These are phyloP conservation scores for Daphoenositta chrysoptera DNA, from an alignment of 2,113 vertebrate genomes.

Conservation along the genomic window DNA sequence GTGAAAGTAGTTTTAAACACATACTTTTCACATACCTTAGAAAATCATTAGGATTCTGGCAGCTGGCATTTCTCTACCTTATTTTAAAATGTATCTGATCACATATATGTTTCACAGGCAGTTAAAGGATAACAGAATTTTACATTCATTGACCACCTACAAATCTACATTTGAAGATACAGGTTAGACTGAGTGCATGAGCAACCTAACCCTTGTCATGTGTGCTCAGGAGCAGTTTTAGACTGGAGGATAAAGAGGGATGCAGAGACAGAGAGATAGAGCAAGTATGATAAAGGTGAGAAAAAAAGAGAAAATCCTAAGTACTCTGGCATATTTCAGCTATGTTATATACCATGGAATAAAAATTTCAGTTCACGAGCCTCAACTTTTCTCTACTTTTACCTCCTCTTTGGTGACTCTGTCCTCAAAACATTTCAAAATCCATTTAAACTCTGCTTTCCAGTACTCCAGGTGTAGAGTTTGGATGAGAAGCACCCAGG, in stretches of 20 bases:
- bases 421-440: background rate
- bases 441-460: background rate
- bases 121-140: background rate
- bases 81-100: background rate
- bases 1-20: background rate
- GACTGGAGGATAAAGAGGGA: background rate
- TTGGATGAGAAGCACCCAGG: background rate
- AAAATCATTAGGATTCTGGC: background rate
- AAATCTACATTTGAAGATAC: background rate
- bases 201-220: background rate
- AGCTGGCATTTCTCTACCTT: background rate
- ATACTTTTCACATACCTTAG: background rate
- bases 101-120: background rate
- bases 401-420: background rate
- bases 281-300: background rate
- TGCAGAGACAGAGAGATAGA: background rate
- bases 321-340: background rate
- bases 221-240: background rate
- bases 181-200: background rate
- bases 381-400: background rate
- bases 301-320: background rate
- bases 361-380: background rate
- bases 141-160: background rate
- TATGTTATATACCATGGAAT: background rate
- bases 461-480: background rate